Conservation (phyloP, 2,797 vertebrate species). For the Catharus ustulatus region DNA sequence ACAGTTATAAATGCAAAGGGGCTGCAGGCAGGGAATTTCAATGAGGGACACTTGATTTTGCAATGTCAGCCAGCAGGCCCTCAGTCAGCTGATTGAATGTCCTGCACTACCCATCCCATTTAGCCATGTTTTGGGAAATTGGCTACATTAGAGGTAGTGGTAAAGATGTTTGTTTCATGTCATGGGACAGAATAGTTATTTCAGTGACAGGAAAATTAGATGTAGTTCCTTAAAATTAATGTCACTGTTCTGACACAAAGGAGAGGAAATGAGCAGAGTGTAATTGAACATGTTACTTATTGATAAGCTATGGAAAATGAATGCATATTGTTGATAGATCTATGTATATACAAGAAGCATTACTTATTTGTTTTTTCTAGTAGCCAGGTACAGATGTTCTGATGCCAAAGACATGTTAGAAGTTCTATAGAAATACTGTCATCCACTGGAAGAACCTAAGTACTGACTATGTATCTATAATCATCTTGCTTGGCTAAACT, state of each 20-base stretch:
- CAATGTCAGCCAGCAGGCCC: background rate
- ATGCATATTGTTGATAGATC: background rate
- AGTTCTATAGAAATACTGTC: background rate
- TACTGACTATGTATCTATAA: background rate
- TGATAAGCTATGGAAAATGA: background rate
- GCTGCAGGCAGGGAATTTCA: background rate
- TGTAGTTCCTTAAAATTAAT: background rate
- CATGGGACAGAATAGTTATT: background rate
- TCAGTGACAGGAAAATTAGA: background rate
- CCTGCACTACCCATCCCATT: background rate
- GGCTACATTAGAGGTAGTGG: rapidly evolving
- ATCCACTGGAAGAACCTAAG: background rate
- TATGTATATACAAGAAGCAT: background rate
- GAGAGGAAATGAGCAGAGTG: background rate
- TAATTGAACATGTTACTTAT: background rate
- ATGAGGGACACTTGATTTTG: slow-evolving; percentile 27
- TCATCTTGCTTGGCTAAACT: background rate
- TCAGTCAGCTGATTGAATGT: background rate
- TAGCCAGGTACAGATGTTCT: background rate
- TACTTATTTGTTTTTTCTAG: background rate
- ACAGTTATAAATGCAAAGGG: slow-evolving; percentile 48
- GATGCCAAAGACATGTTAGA: background rate
- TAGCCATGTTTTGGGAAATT: background rate
- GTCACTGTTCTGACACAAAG: background rate
- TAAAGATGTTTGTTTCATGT: background rate